Conservation (phyloP, 2,888 invertebrate species). For the Odontocolon sp. region DNA sequence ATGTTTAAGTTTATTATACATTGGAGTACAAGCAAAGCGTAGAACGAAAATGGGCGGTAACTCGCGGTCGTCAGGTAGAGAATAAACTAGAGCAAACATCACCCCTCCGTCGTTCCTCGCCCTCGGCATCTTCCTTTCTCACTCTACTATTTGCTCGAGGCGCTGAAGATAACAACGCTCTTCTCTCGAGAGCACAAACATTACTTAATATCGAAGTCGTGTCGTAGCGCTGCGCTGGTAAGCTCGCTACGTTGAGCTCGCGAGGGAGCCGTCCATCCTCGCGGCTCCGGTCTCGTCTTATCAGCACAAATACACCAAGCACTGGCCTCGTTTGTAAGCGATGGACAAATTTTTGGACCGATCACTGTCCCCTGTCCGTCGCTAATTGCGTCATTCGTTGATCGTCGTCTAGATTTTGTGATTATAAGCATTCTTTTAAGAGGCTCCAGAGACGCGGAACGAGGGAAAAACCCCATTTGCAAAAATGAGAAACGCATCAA, state of each 20-base stretch:
- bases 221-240: constrained; percentile 59
- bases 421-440: too few species aligned
- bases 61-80: constrained; percentile 67
- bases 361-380: constrained; percentile 24
- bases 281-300: constrained; percentile 69
- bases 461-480: too few species aligned
- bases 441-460: too few species aligned
- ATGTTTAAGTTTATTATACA: background rate
- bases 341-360: constrained; percentile 73
- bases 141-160: constrained; percentile 52
- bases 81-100: constrained; percentile 79
- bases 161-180: constrained; percentile 73
- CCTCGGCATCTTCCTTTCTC: constrained; percentile 75
- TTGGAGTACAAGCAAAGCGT: constrained; percentile 18
- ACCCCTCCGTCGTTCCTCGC: constrained; percentile 69
- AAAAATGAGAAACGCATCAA: too few species aligned
- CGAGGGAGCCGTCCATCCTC: background rate
- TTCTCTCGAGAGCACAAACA: constrained; percentile 75
- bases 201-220: constrained; percentile 77
- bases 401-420: background rate
- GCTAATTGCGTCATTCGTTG: constrained; percentile 12
- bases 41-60: constrained; percentile 68
- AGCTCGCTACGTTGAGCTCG: constrained; percentile 41
- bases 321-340: constrained; percentile 70
- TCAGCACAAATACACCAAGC: constrained; percentile 73